These are phyloP conservation scores for Cyanoderma ruficeps DNA, from an alignment of 2,113 vertebrate species.

Conservation along the genomic window DNA sequence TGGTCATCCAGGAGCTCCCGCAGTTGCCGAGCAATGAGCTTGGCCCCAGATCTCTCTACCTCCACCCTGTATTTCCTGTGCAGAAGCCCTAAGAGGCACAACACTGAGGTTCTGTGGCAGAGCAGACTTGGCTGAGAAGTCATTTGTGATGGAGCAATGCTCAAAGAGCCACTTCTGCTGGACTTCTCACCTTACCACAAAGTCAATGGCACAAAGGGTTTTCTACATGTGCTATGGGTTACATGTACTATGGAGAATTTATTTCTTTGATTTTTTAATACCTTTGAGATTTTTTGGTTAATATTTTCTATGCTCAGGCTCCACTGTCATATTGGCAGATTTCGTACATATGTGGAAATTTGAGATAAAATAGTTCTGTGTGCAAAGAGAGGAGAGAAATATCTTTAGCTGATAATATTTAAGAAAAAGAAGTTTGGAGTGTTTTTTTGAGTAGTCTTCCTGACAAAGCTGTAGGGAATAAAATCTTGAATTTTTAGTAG, in stretches of 20 bases:
- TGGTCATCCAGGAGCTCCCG: background rate
- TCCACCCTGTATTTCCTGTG: fast-evolving
- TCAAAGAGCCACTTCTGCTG: background rate
- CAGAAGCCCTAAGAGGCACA: background rate
- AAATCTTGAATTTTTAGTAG: background rate
- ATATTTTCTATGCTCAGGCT: background rate
- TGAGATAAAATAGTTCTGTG: background rate
- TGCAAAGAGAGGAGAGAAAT: background rate
- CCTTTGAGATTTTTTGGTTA: background rate
- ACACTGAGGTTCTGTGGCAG: background rate
- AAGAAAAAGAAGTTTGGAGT: background rate
- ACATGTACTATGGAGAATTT: background rate
- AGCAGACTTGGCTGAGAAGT: background rate
- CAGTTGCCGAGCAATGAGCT: background rate
- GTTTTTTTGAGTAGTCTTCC: background rate
- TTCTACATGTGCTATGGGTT: background rate
- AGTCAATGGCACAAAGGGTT: background rate
- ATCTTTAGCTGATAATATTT: background rate
- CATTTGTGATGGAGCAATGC: background rate
- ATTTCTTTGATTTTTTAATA: background rate
- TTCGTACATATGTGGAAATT: background rate
- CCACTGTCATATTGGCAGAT: background rate
- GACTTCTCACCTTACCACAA: background rate
- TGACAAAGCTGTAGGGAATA: background rate
- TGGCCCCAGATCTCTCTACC: fast-evolving